Evolutionary conservation across 2,888 invertebrate genomes (phyloP), one percentile per base, ranked within the genome.

Genomic region (Clitarchus hookeri): DNA sequence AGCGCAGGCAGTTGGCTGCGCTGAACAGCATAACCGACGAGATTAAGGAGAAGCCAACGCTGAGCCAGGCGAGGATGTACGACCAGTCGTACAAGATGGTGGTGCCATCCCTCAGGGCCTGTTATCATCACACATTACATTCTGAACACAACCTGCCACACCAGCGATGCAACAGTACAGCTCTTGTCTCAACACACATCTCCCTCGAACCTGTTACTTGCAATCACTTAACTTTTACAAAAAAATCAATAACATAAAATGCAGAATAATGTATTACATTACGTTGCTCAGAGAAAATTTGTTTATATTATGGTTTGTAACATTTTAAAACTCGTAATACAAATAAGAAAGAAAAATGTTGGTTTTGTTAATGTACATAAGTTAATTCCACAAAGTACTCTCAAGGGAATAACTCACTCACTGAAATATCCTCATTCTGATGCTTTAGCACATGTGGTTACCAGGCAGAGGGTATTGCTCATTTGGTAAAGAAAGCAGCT

Each of bases 21-120:
- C 95, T 95, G 93, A 96, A 94, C 94, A 97, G 96, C 89, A 96
- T 92, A 89, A 96, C 93, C 89, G 96, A 95, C 89, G 95, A 95
- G 89, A 94, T 94, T 91, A 97, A 93, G 90, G 95, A 95, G 89
- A 95, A 95, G 87, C 94, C 96, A 88, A 97, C 96, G 88, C 96
- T 95, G 90, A 96, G 93, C 97, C 97, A 97, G 89, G 96, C 96
- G 89, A 96, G 93, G 90, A 96, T 95, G 94, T 96, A 97, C 89
- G 96, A 96, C 96, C 96, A 97, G 90, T 96, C 97, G 93, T 96
- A 96, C 93, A 94, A 94, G 89, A 95, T 94, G 89, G 94, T 94
- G 84, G 95, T 93, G 93, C 95, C 95, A 91, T 95, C 94, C 93
- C 94, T 95, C 91, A 96, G 93, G 88, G 95, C 95, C 96, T 96